Evolutionary conservation across 1,140 invertebrate genomes (phyloP), one percentile per base, ranked within the genome.

Genomic region (Teleogryllus occipitalis): DNA sequence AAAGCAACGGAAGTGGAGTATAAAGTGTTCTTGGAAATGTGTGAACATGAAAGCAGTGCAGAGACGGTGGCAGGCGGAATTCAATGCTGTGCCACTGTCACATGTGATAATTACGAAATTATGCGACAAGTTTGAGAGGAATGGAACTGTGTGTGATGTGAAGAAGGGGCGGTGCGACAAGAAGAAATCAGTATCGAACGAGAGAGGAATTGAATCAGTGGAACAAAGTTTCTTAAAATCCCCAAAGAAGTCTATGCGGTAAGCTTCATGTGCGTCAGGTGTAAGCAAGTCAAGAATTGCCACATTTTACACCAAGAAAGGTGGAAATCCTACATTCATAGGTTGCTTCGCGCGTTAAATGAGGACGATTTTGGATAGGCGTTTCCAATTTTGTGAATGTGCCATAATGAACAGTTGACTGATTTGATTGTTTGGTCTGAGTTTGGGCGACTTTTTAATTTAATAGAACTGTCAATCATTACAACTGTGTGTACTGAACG

Each of bases 81-180:
- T 72, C 6, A 72, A 15, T 72, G n/a, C 65, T 72, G 2, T n/a
- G n/a, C n/a, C 65, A 72, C 6, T 6, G 6, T 72, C 65, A 72
- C 1, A 6, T 72, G 65, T 72, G 6, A 72, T 3, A 72, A 72
- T 72, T 72, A 72, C 2, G 75, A 76, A 76, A 76, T 14, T 7
- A 15, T 7, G 75, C 75, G 75, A 27, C 75, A 3, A 75, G 75
- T 76, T 76, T 76, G 7, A 76, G 22, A 76, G 75, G 39, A 7
- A 76, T 18, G 75, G 75, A 75, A 75, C 10, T n/a, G n/a, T n/a
- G n/a, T n/a, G n/a, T n/a, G n/a, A n/a, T n/a, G n/a, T n/a, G n/a
- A n/a, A n/a, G n/a, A 75, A 75, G 75, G 75, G 75, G 22, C 75
- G 22, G 75, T 75, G 75, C 22, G 75, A 22, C 75, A 75, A 21